Evolutionary conservation across 2,113 vertebrate genomes (phyloP), one percentile per base, ranked within the genome.

Genomic region (Gambusia holbrooki): DNA sequence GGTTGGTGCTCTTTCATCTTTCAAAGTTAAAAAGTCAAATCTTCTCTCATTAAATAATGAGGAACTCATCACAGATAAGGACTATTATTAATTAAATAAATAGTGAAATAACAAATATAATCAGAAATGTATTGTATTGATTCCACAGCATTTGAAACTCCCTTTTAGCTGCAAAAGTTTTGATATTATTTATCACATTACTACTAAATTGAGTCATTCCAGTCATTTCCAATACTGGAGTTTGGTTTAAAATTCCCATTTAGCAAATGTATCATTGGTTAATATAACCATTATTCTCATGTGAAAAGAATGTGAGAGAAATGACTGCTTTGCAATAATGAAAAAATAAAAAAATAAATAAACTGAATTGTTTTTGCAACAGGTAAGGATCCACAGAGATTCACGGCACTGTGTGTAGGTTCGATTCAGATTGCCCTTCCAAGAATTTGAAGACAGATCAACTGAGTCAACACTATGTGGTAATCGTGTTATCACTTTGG

Each of bases 381-480:
- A 40, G n/a, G 35, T 22, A 25, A n/a, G 29, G 22, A 13, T 35
- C 27, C 54, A 25, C 28, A 51, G 12, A 51, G 66, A 60, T n/a
- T 35, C 12, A 48, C 0, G 17, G 15, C 42, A 4, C 22, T 37
- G 3, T 37, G 54, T 1, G 54, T 5, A 48, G 28, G 6, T 54
- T 48, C 27, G 0, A 10, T 29, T 37, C 9, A 25, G 17, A 1
- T 80, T 19, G 0, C 19, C 35, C 70, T 35, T 4, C 69, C 82
- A 74, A 74, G 65, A 83, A 66, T 81, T 72, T 68, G 51, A 80
- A 42, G 70, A 79, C 62, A 33, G 69, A 87, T 80, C 62, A 85
- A 62, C 77, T 77, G 63, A 69, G 32, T 74, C 73, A 82, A 79
- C 83, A 80, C 45, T 5, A 58, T 8, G 69, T 14, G 61, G 78